Base-by-base conservation (phyloP, 2,113 vertebrate genomes). In the Ceyx margarethae region DNA sequence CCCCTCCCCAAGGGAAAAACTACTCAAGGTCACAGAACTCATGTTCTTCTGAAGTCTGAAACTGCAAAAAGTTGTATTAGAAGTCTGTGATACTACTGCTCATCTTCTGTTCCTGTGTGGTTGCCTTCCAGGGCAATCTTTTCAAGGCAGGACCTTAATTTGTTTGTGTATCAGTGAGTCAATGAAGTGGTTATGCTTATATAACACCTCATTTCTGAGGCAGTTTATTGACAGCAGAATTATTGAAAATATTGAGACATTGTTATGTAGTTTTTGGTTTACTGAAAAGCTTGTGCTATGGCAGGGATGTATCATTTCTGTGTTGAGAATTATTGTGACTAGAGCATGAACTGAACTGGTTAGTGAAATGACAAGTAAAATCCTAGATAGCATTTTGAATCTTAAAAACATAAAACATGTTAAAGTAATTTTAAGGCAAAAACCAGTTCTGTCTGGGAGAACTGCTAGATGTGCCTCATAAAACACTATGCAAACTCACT, bases 401-500 rank as follows among this genome's bases (percentile, higher is more conserved):
- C 43, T 51, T 74, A n/a, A 65, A 68, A 67, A 0, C 4, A 31
- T 50, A 48, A 86, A 80, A 29, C 42, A 13, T 7, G 3, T 76
- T 76, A 14, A 89, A 72, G 20, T 76, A 67, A 40, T 29, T 64
- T 61, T 40, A 53, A 40, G 9, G 23, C 3, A 29, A 62, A 60
- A 35, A 11, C 31, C 56, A 25, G 3, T 46, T 80, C 19, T 56
- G 9, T 72, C 23, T 53, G 1, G 66, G 19, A 69, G 61, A 89
- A 50, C 14, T 51, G 4, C 26, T 81, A 33, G 29, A 25, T 10
- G 1, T 42, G 33, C 26, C 40, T n/a, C 11, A 8, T 77, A 56
- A 33, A 0, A 2, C 15, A 46, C 10, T 31, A 65, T 33, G 43
- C 42, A 50, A 74, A 69, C 20, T 43, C 40, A 2, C 0, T 0